Evolutionary conservation across 2,888 invertebrate genomes (phyloP), one percentile per base, ranked within the genome.

Genomic region (Hypsopygia costalis): DNA sequence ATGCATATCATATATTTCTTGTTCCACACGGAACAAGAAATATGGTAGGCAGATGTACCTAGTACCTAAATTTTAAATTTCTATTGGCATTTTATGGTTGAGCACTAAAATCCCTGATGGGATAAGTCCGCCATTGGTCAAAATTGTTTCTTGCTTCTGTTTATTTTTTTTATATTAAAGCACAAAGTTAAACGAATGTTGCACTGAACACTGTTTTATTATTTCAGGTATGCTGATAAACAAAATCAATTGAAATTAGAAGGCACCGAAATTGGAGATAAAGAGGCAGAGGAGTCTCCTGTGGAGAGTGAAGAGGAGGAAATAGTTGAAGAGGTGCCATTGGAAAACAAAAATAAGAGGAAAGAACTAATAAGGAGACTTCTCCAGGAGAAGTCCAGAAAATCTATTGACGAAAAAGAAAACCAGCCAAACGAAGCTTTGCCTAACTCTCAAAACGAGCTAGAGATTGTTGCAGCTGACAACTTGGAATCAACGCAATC

Each of bases 231-330:
- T 67, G 86, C 76, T 32, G 86, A 86, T 36, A 74, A 73, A 51
- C 87, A 88, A 54, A 81, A 73, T 42, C 79, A 67, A 56, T 55
- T 87, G 22, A 79, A 81, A 41, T 58, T 88, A 42, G 82, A 81
- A 61, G 79, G 69, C 37, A 77, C 57, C 42, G 87, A 86, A 60
- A 83, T 88, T 33, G 81, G 75, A 4, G 88, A 88, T 40, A 85
- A 83, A 45, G 88, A 88, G 51, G 86, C 83, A 0, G 83, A 88
- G 10, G 82, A 86, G 47, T 86, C 88, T 6, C 81, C 85, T 3
- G 59, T 68, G 1, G 86, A 85, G 41, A 83, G 80, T 49, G 88
- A 85, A 38, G 83, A 86, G n/a, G 81, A 81, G 7, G 73, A 69
- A 33, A 43, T 51, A 1, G 52, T 56, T 34, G 74, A 75, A 36